Conservation (phyloP, 2,888 invertebrate genomes). For the Ophion ventricosus region DNA sequence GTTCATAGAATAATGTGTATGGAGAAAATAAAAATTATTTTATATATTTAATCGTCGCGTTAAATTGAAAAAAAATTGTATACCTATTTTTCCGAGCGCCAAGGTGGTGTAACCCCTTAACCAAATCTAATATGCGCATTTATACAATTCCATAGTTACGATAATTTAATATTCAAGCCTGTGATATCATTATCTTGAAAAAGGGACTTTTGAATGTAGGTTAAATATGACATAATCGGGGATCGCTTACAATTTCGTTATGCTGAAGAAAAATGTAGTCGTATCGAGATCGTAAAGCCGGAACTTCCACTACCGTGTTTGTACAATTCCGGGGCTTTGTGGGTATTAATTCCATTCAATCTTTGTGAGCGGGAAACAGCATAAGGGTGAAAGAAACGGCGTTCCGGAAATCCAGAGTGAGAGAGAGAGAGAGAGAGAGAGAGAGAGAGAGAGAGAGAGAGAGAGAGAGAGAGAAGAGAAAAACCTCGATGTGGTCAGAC, state of each 20-base stretch:
- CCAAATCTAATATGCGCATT: no score
- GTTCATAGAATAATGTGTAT: no score
- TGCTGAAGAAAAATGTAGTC: constrained; percentile 3
- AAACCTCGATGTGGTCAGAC: constrained; percentile 9
- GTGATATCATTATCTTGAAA: background rate
- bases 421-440: no score
- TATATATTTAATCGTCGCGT: no score
- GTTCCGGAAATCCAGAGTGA: background rate
- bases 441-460: no score
- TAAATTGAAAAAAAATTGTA: no score
- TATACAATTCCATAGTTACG: no score
- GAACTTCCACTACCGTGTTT: constrained; percentile 1
- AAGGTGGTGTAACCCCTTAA: no score
- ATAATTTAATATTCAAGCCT: background rate
- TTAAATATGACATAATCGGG: constrained; percentile 3
- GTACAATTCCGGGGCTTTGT: constrained; percentile 21
- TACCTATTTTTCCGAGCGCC: no score
- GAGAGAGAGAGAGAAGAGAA: no score
- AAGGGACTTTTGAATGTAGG: constrained; percentile 7
- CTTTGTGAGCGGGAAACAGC: background rate
- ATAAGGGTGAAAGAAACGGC: background rate
- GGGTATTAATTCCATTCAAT: background rate
- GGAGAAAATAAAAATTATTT: no score
- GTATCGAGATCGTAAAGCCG: constrained; percentile 31
- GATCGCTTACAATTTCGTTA: constrained; percentile 10